Percentiles rank a stretch among this genome's conserved stretches.
phyloP scores from a whole-genome alignment of 2,113 vertebrate genomes.

The Herpetotheres cachinnans region DNA sequence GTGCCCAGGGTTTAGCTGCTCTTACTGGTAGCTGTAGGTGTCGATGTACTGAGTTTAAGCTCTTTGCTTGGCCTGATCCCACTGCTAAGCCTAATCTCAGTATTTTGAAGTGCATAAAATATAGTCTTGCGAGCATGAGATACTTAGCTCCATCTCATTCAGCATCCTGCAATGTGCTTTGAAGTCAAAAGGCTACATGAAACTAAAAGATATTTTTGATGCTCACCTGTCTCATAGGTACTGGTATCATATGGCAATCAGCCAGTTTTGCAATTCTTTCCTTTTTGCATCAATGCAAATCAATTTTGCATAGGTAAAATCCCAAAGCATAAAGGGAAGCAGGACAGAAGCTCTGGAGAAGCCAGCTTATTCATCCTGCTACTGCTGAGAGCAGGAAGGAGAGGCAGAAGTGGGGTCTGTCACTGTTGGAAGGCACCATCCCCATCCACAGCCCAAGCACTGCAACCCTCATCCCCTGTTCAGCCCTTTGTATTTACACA shows the following conservation, averaged over 20 bases:
- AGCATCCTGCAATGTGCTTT: not conserved
- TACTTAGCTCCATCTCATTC: not conserved
- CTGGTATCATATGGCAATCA: not conserved
- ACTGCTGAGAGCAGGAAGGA: not conserved
- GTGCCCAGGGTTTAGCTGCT: not conserved
- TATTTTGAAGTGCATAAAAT: not conserved
- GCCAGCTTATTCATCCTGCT: not conserved
- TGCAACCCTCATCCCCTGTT: not conserved
- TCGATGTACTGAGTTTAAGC: not conserved
- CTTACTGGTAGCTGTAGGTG: not conserved
- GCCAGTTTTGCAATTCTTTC: not conserved
- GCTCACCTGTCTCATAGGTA: not conserved
- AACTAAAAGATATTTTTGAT: not conserved
- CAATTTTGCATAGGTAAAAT: not conserved
- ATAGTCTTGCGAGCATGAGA: accelerated
- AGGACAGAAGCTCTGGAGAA: not conserved
- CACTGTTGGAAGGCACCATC: not conserved
- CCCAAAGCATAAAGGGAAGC: not conserved
- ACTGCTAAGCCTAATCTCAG: not conserved
- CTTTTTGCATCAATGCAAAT: not conserved
- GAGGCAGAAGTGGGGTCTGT: not conserved
- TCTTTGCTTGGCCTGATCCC: not conserved
- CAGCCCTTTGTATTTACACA: not conserved
- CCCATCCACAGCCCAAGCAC: not conserved
- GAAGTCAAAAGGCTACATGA: not conserved